These are phyloP conservation scores for Leptobrachium ailaonicum DNA, from an alignment of 2,113 vertebrate genomes.

Conservation along the genomic window DNA sequence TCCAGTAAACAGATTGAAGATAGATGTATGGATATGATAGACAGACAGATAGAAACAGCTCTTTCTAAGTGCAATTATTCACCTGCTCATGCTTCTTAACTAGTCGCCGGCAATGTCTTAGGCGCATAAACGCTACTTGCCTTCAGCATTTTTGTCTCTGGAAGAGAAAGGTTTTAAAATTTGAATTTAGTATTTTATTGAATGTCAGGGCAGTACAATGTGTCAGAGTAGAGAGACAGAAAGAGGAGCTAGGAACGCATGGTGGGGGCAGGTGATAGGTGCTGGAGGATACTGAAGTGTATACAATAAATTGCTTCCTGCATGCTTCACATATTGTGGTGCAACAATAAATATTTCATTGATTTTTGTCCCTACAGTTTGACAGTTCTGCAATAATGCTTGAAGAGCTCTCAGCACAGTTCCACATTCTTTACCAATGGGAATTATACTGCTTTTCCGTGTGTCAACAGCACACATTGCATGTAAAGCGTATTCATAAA, in stretches of 20 bases:
- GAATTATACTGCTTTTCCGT: not conserved
- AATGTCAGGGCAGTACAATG: not conserved
- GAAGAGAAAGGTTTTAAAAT: not conserved
- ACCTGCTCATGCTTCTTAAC: no score
- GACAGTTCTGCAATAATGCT: not conserved
- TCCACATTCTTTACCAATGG: not conserved
- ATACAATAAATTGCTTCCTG: conserved; percentile 15
- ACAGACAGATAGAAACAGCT: no score
- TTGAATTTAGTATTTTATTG: not conserved
- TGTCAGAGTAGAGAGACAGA: not conserved
- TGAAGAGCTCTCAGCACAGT: not conserved
- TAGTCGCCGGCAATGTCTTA: no score
- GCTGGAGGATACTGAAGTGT: not conserved
- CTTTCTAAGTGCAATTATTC: no score
- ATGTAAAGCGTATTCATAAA: conserved; percentile 9
- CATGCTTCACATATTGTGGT: conserved; percentile 13
- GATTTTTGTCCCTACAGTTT: conserved; percentile 11
- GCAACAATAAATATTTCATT: conserved; percentile 27
- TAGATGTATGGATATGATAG: no score
- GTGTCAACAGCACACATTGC: not conserved
- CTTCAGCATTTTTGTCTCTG: not conserved
- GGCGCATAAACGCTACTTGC: not conserved
- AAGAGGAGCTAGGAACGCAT: no score
- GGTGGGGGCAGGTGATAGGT: not conserved
- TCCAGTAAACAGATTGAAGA: no score